Conservation (phyloP, 1,140 invertebrate genomes). For the Mylabris phalerata region DNA sequence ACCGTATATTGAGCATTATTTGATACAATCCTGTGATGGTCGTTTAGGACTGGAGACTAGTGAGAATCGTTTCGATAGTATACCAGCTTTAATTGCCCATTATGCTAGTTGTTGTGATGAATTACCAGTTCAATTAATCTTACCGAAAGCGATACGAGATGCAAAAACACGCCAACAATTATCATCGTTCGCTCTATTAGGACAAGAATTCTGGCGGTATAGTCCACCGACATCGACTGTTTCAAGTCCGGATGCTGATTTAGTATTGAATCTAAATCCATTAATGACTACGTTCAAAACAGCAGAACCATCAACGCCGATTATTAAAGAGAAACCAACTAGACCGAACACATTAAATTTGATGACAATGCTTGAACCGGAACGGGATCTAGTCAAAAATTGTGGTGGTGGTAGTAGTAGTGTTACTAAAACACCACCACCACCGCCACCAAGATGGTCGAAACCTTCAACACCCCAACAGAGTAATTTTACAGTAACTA, state of each 20-base stretch:
- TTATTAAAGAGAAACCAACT: slow-evolving; percentile 59
- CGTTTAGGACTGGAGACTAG: slow-evolving; percentile 86
- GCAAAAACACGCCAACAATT: slow-evolving; percentile 85
- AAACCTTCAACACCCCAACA: slow-evolving; percentile 60
- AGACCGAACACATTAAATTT: slow-evolving; percentile 76
- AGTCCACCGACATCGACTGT: slow-evolving; percentile 42
- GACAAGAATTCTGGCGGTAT: slow-evolving; percentile 78
- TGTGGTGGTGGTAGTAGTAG: too few species aligned
- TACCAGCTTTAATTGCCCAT: slow-evolving; percentile 85
- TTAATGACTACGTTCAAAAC: slow-evolving; percentile 59
- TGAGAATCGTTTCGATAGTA: slow-evolving; percentile 84
- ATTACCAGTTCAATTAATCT: slow-evolving; percentile 79
- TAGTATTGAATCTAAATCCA: slow-evolving; percentile 69
- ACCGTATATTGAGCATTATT: slow-evolving; percentile 91
- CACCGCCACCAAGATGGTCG: slow-evolving; percentile 57
- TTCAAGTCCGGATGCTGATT: slow-evolving; percentile 57
- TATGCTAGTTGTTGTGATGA: slow-evolving; percentile 93
- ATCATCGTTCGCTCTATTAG: slow-evolving; percentile 80
- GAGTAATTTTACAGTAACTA: slow-evolving; percentile 69
- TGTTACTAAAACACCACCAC: slow-evolving; percentile 48
- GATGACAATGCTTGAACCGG: slow-evolving; percentile 42
- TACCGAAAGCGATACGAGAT: slow-evolving; percentile 75
- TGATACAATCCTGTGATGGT: slow-evolving; percentile 78
- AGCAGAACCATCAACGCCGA: slow-evolving; percentile 45
- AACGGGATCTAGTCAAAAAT: slow-evolving; percentile 1